Evolutionary conservation across 2,113 vertebrate genomes (phyloP).

Genomic region (Crotalus horridus): DNA sequence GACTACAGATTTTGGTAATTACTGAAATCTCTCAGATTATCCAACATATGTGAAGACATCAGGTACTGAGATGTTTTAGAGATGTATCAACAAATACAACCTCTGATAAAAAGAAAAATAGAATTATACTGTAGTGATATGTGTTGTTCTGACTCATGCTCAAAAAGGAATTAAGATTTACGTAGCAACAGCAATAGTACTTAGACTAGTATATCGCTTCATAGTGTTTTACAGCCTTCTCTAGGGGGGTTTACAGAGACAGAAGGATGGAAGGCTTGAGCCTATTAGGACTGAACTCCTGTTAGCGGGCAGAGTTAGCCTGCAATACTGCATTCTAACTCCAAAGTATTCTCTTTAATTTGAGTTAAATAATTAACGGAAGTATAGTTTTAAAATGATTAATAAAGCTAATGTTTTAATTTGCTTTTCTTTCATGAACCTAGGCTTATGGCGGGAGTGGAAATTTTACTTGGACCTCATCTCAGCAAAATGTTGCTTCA

Average conservation of each 20-base stretch:
- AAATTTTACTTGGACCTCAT: conserved; percentile 93
- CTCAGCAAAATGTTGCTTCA: conserved; percentile 80
- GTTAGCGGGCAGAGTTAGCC: background rate
- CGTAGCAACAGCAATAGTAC: background rate
- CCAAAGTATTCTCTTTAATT: background rate
- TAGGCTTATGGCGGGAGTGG: conserved; percentile 90
- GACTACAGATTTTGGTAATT: background rate
- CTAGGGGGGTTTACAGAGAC: background rate
- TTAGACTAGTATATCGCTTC: background rate
- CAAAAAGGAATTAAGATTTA: background rate
- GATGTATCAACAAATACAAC: background rate
- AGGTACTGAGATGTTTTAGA: background rate
- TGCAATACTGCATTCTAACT: background rate
- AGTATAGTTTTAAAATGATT: background rate
- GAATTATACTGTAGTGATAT: background rate
- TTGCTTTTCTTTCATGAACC: background rate
- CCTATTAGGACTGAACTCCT: background rate
- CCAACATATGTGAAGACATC: background rate
- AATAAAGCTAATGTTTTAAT: background rate
- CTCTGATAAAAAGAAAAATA: background rate
- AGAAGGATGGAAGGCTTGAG: background rate
- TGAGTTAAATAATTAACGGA: background rate
- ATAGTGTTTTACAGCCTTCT: background rate
- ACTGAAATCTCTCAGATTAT: background rate
- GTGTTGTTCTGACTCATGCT: background rate